phyloP scores from a whole-genome alignment of 2,888 invertebrate genomes.

The Itoplectis maculator region DNA sequence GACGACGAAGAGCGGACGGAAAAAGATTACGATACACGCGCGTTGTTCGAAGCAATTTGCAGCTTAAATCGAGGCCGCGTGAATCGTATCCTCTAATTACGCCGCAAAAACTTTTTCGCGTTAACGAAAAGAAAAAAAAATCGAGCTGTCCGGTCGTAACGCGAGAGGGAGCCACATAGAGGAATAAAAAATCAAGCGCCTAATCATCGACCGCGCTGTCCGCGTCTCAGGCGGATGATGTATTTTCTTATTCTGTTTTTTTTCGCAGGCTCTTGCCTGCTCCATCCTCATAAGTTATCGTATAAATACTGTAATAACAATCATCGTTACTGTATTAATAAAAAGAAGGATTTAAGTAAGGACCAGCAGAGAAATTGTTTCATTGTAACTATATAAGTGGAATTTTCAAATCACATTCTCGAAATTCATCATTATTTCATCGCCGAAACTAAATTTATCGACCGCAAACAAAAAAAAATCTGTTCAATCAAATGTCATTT shows the following conservation, averaged over 20 bases:
- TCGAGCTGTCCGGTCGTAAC: constrained; percentile 22
- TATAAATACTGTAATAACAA: constrained; percentile 78
- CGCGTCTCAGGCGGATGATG: constrained; percentile 74
- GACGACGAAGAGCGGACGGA: constrained; percentile 2
- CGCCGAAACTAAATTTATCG: background rate
- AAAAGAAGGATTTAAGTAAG: constrained; percentile 65
- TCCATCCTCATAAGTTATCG: constrained; percentile 77
- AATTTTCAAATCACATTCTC: background rate
- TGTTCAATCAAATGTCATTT: constrained; percentile 5
- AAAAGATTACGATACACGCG: constrained; percentile 5
- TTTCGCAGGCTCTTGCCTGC: constrained; percentile 76
- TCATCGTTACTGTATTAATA: constrained; percentile 81
- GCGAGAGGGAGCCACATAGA: constrained; percentile 11
- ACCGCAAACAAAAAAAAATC: background rate
- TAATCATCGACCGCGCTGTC: constrained; percentile 68
- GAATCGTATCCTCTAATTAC: constrained; percentile 36
- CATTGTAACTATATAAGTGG: background rate
- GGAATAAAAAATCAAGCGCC: constrained; percentile 42
- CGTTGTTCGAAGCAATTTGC: background rate
- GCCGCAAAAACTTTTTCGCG: constrained; percentile 36
- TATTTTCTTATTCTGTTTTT: constrained; percentile 81
- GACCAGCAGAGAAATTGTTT: constrained; percentile 33
- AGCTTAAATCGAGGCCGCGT: background rate
- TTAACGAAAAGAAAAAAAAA: background rate
- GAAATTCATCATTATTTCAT: background rate